phyloP scores from a whole-genome alignment of 2,113 vertebrate species.

The Halichoeres trimaculatus region DNA sequence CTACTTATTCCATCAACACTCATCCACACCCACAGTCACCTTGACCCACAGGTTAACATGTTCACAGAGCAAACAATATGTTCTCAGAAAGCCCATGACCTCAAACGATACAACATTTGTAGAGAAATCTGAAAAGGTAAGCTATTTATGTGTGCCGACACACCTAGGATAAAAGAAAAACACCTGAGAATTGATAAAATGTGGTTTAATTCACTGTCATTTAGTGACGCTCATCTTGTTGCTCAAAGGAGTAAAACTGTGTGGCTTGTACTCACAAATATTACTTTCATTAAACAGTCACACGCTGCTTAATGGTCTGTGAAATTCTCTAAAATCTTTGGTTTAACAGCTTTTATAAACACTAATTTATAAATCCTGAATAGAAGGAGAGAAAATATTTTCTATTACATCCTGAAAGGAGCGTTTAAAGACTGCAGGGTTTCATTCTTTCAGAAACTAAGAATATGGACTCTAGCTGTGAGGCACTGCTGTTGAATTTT shows the following conservation, averaged over 20 bases:
- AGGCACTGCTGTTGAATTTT: background rate
- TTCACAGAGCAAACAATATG: background rate
- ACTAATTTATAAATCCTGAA: background rate
- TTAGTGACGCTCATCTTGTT: background rate
- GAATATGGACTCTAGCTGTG: too few relatives aligned
- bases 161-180: background rate
- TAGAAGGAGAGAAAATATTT: background rate
- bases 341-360: background rate
- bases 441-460: background rate
- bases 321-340: background rate
- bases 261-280: background rate
- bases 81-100: background rate
- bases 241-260: background rate
- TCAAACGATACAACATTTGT: background rate
- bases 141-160: background rate
- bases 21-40: slow-evolving; percentile 1
- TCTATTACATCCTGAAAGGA: background rate
- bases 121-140: slow-evolving; percentile 8
- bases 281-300: background rate
- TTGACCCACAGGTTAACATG: slow-evolving; percentile 6
- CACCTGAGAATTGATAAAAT: background rate
- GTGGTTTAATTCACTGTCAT: background rate
- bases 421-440: background rate
- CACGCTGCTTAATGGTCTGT: background rate
- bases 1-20: slow-evolving; percentile 5